Percentiles rank a stretch among this genome's conserved stretches.
phyloP scores from a whole-genome alignment of 2,113 vertebrate genomes.

The Alethe diademata region DNA sequence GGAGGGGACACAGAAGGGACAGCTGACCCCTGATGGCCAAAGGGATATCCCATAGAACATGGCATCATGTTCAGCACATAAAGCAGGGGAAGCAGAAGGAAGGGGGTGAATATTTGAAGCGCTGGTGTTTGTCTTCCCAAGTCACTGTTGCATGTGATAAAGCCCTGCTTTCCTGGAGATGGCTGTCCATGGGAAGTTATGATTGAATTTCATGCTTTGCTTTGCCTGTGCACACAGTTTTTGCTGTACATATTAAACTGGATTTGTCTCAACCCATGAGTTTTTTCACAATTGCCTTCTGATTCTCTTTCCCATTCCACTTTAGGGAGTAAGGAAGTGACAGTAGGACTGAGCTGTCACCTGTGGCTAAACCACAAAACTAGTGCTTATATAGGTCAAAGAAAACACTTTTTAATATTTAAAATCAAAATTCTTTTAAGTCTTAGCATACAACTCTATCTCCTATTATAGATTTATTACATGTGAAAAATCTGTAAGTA shows the following conservation, averaged over 20 bases:
- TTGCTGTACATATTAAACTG: not conserved
- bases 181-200: accelerated
- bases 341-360: not conserved
- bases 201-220: not conserved
- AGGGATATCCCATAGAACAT: not conserved
- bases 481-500: not conserved
- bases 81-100: not conserved
- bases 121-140: not conserved
- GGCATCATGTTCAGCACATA: not conserved
- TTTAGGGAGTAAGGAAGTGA: not conserved
- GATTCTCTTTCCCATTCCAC: not conserved
- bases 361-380: not conserved
- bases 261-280: not conserved
- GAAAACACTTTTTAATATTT: not conserved
- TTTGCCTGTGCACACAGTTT: not conserved
- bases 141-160: accelerated
- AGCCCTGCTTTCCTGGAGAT: not conserved
- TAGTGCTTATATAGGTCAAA: not conserved
- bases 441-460: not conserved
- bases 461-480: not conserved
- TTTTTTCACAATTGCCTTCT: not conserved
- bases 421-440: not conserved
- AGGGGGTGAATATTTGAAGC: accelerated
- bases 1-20: not conserved
- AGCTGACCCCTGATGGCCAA: not conserved